These are phyloP conservation scores for Drosophila mimica DNA, from an alignment of 2,888 invertebrate species.

Conservation along the genomic window DNA sequence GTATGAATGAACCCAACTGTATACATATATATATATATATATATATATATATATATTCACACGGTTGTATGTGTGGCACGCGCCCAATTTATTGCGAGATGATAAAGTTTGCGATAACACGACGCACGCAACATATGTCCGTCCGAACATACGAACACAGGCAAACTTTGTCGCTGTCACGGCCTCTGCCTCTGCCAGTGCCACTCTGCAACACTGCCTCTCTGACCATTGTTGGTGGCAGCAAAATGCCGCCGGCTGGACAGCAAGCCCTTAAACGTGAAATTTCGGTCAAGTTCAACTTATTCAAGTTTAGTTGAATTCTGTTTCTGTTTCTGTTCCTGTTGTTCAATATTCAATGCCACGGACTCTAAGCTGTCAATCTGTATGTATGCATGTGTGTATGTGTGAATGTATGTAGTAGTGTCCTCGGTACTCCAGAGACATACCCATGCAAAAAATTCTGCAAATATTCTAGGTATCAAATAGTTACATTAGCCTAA, in stretches of 20 bases:
- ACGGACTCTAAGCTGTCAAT: neutral
- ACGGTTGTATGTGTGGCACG: conserved; percentile 50
- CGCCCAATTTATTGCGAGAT: conserved; percentile 67
- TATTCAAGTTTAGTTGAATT: conserved; percentile 22
- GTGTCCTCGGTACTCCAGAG: neutral
- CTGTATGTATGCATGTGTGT: neutral
- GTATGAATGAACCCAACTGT: neutral
- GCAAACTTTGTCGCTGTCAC: conserved; percentile 9
- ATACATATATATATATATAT: neutral
- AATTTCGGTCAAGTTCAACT: conserved; percentile 52
- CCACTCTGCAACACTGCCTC: conserved; percentile 4
- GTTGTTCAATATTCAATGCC: conserved; percentile 8
- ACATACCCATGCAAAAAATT: neutral
- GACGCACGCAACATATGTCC: conserved; percentile 52
- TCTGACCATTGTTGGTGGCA: conserved; percentile 20
- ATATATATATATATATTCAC: neutral
- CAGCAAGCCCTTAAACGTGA: conserved; percentile 28
- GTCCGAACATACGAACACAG: neutral
- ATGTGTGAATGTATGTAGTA: neutral
- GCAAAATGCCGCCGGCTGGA: conserved; percentile 9
- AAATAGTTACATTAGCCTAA: neutral
- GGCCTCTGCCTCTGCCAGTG: conserved; percentile 6
- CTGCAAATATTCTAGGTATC: neutral
- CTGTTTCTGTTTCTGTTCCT: conserved; percentile 15
- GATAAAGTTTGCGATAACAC: conserved; percentile 73